Evolutionary conservation across 2,113 vertebrate genomes (phyloP).

Genomic region (Capra hircus): DNA sequence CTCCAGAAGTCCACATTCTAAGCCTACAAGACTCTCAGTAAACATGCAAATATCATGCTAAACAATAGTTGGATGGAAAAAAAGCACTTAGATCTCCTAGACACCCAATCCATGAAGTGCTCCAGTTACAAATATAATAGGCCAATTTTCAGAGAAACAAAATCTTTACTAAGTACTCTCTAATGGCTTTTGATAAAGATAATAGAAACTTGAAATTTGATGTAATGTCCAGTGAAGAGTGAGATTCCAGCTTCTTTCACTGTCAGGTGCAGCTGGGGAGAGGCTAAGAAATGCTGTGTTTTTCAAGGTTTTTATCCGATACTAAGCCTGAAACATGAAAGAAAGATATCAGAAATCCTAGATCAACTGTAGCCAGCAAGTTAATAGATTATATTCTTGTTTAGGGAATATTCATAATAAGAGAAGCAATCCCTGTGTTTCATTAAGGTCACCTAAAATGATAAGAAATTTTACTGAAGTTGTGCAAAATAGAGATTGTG

Average conservation of each 20-base stretch:
- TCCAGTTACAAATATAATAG: conserved; percentile 33
- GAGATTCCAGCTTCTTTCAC: conserved; percentile 46
- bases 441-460: not conserved
- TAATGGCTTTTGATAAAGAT: not conserved
- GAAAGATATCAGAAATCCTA: conserved; percentile 33
- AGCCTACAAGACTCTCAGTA: conserved; percentile 2
- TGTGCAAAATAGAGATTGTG: not conserved
- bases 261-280: not conserved
- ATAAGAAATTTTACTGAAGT: not conserved
- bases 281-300: not conserved
- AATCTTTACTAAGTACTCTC: not conserved
- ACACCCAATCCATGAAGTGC: not conserved
- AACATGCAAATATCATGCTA: not conserved
- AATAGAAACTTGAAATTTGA: conserved; percentile 7
- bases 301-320: not conserved
- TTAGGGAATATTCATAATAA: not conserved
- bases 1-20: not conserved
- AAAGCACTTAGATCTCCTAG: not conserved
- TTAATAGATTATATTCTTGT: not conserved
- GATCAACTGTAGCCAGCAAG: not conserved
- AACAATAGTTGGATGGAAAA: not conserved
- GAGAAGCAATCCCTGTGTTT: not conserved
- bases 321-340: conserved; percentile 11
- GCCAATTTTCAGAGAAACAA: conserved; percentile 24
- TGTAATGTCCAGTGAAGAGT: not conserved